phyloP scores from a whole-genome alignment of 2,797 vertebrate species.

The Tadarida brasiliensis region DNA sequence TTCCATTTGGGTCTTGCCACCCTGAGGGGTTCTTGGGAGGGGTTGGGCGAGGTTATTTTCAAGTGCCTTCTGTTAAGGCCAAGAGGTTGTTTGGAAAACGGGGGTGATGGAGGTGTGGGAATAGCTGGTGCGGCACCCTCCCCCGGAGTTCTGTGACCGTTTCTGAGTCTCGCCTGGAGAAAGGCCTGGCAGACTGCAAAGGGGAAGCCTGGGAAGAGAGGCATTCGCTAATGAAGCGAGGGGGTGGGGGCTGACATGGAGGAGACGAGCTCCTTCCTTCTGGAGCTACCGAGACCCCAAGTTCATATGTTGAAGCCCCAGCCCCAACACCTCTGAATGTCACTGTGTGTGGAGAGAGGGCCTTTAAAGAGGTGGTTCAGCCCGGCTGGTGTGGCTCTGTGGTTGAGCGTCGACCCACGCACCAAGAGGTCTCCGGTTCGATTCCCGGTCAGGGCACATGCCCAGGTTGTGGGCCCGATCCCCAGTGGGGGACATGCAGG shows the following conservation, averaged over 20 bases:
- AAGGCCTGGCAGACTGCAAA: neutral
- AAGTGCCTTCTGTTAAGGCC: neutral
- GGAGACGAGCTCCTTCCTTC: neutral
- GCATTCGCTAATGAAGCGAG: neutral
- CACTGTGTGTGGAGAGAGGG: neutral
- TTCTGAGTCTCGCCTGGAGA: neutral
- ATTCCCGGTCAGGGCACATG: no score
- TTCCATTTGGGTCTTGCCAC: neutral
- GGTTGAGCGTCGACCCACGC: no score
- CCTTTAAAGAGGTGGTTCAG: neutral
- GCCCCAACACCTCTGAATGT: neutral
- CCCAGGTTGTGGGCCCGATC: no score
- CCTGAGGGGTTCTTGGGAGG: neutral
- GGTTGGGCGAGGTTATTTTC: neutral
- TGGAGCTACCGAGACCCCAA: neutral
- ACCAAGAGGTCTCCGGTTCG: no score
- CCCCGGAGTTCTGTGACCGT: neutral
- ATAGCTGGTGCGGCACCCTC: neutral
- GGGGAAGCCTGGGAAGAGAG: neutral
- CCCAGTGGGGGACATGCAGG: no score
- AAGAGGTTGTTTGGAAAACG: neutral
- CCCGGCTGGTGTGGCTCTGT: no score
- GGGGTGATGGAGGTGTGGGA: neutral
- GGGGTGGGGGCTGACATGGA: rapidly evolving
- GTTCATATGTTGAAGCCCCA: neutral